Evolutionary conservation across 2,113 vertebrate genomes (phyloP).

Genomic region (Suncus etruscus): DNA sequence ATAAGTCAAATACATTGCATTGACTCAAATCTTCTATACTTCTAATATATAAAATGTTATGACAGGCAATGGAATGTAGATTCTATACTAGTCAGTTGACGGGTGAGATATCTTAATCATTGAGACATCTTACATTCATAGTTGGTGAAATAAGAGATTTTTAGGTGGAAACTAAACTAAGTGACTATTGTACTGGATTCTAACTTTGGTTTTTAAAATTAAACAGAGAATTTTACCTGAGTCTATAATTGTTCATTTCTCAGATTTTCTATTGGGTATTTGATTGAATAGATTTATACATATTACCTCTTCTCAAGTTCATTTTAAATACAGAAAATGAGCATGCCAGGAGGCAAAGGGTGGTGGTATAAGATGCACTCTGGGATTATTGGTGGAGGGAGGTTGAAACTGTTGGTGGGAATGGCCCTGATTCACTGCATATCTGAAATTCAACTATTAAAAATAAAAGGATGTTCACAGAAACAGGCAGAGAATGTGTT

Average conservation of each 20-base stretch:
- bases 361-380: too few relatives aligned
- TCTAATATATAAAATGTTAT: background rate
- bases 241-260: background rate
- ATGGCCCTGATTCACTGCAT: too few relatives aligned
- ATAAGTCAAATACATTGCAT: background rate
- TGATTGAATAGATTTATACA: background rate
- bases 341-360: too few relatives aligned
- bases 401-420: too few relatives aligned
- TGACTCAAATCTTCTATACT: background rate
- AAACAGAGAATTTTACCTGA: constrained; percentile 20
- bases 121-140: background rate
- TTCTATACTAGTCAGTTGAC: background rate
- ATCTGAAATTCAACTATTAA: too few relatives aligned
- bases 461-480: too few relatives aligned
- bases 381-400: too few relatives aligned
- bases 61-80: background rate
- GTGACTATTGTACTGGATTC: background rate
- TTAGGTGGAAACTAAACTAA: constrained; percentile 2
- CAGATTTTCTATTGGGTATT: background rate
- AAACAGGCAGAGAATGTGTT: too few relatives aligned
- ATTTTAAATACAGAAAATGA: too few relatives aligned
- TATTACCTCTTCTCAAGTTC: too few relatives aligned
- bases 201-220: background rate
- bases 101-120: background rate
- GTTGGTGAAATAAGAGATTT: background rate